Evolutionary conservation across 2,113 vertebrate species (phyloP), one percentile per base, ranked within the genome.

Genomic region (Crotalus horridus): DNA sequence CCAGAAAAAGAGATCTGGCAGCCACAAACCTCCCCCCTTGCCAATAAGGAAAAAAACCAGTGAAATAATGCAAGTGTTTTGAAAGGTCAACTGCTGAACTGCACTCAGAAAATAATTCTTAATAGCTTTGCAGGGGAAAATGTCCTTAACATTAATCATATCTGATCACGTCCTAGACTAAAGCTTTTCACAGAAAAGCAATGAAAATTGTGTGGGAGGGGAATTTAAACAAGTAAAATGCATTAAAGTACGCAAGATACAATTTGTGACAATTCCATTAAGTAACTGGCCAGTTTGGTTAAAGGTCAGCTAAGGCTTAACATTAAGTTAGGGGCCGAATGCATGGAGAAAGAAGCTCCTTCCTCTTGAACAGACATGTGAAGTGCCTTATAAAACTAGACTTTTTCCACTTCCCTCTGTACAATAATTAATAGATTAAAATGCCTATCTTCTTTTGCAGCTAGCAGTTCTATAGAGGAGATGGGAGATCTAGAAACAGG

Each of bases 31-130:
- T n/a, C 46, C 23, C 26, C 81, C 15, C 53, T 46, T 48, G 26
- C 12, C 33, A 26, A 29, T 81, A 56, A 46, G 12, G 48, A 48
- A 59, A 53, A 87, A 87, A 92, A 48, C 26, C 58, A 86, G 53
- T 87, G 91, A 91, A 90, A 94, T 92, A 90, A 92, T 89, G 85
- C 58, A 87, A 87, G 13, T 43, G 39, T 21, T 69, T 81, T 48
- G 90, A 53, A 94, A 43, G 33, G 39, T 59, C 64, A 24, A 29
- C 11, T 46, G 43, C 39, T 89, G n/a, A 91, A 85, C 46, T 48
- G 26, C 69, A 43, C 43, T 39, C 43, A n/a, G 69, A 51, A 88
- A 58, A 51, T 46, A n/a, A 46, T n/a, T 61, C 33, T 58, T 56
- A 59, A 26, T 33, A 10, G 1, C 9, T 53, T 89, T 89, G 59